Percentiles rank a stretch among this genome's conserved stretches.
Evolutionary conservation across 2,797 vertebrate species (phyloP).

Genomic region (Hipposideros larvatus): DNA sequence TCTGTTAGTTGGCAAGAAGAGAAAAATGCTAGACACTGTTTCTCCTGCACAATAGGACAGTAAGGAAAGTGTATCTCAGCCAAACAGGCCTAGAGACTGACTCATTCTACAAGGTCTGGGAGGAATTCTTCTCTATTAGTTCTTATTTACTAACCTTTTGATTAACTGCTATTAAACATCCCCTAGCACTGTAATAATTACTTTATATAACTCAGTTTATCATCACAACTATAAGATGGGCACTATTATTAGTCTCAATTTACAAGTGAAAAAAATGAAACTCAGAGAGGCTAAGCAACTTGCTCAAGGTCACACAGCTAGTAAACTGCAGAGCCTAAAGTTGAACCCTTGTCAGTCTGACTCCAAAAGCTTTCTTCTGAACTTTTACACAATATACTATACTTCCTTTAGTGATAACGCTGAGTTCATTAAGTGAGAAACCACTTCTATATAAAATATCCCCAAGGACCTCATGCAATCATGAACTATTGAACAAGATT

Average conservation of each 20-base stretch:
- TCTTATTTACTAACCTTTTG: conserved; percentile 9
- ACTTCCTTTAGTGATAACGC: neutral
- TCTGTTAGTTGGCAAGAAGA: neutral
- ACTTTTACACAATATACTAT: neutral
- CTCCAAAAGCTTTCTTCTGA: neutral
- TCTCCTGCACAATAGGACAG: neutral
- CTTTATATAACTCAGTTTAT: neutral
- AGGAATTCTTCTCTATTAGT: neutral
- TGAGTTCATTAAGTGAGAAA: neutral
- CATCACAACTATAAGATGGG: neutral
- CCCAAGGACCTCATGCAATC: too few relatives aligned
- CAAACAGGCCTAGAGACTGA: neutral
- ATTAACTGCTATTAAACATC: neutral
- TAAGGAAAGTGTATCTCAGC: neutral
- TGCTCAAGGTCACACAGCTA: neutral
- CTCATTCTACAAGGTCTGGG: neutral
- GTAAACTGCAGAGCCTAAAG: neutral
- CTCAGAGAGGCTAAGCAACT: neutral
- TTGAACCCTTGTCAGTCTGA: neutral
- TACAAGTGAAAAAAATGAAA: neutral
- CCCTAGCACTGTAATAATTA: neutral
- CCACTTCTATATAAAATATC: neutral
- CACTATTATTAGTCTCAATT: neutral
- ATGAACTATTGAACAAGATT: neutral
- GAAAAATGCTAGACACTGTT: neutral